Conservation (phyloP, 2,888 invertebrate species). For the Watsonalla binaria region DNA sequence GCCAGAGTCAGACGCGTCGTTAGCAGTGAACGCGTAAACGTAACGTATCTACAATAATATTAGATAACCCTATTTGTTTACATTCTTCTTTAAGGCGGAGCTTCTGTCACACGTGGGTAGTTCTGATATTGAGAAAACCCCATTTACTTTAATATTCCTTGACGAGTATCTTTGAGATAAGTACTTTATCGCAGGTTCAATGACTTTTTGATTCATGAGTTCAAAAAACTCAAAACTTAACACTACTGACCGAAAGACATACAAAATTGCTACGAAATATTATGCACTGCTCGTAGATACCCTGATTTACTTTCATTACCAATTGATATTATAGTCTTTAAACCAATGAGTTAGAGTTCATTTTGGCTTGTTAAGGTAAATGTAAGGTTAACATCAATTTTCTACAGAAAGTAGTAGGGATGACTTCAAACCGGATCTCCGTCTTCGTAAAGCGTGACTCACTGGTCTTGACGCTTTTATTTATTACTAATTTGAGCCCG, state of each 20-base stretch:
- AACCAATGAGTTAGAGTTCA: not conserved
- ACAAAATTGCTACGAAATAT: conserved; percentile 51
- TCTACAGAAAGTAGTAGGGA: conserved; percentile 48
- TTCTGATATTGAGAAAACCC: too few species aligned
- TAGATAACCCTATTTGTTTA: too few species aligned
- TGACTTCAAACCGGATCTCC: conserved; percentile 41
- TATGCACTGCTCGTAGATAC: conserved; percentile 32
- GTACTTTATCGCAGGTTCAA: too few species aligned
- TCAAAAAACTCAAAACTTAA: conserved; percentile 29
- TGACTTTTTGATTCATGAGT: conserved; percentile 5
- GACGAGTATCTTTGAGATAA: too few species aligned
- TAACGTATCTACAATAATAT: too few species aligned
- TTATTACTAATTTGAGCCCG: not conserved
- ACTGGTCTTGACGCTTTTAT: conserved; percentile 31
- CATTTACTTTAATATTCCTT: too few species aligned
- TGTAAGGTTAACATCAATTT: conserved; percentile 29
- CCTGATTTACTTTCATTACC: conserved; percentile 2
- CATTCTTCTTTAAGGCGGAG: too few species aligned
- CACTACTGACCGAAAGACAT: conserved; percentile 64
- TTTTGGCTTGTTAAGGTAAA: conserved; percentile 1
- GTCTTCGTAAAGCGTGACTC: conserved; percentile 16
- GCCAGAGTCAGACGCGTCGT: too few species aligned
- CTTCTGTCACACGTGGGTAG: too few species aligned
- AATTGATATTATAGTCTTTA: conserved; percentile 16
- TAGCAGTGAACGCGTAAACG: too few species aligned